Evolutionary conservation across 92 coral and sea anemone species (phyloP).

Genomic region (Epizoanthus fatuus): DNA sequence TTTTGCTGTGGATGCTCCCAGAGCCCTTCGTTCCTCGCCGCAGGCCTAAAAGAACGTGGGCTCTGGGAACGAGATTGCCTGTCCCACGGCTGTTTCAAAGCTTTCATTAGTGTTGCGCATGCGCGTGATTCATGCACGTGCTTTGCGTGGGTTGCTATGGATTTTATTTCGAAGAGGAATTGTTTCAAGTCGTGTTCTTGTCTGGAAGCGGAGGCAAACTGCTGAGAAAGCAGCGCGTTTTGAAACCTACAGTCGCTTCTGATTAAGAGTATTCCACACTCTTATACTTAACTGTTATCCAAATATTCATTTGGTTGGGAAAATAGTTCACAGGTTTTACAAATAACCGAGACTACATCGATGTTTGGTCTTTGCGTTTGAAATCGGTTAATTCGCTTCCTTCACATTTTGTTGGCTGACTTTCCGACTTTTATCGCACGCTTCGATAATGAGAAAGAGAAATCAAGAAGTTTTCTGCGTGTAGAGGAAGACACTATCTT

Average conservation of each 20-base stretch:
- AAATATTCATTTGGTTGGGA: neutral
- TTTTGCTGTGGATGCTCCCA: too few relatives aligned
- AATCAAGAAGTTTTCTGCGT: neutral
- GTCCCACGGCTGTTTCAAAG: neutral
- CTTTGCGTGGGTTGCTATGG: neutral
- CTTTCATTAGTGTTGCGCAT: neutral
- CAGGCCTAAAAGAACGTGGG: too few relatives aligned
- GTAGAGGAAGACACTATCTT: neutral
- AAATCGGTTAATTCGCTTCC: neutral
- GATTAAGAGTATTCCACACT: too few relatives aligned
- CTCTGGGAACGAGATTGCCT: too few relatives aligned
- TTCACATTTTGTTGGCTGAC: neutral
- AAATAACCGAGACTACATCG: neutral
- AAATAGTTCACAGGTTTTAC: neutral
- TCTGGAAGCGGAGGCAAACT: neutral
- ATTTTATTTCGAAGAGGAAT: neutral
- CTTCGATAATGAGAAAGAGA: neutral
- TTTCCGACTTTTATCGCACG: neutral
- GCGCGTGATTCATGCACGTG: neutral
- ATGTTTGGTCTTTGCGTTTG: neutral
- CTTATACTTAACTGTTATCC: neutral
- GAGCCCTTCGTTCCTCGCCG: too few relatives aligned
- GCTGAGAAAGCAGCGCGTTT: too few relatives aligned
- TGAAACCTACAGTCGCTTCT: too few relatives aligned
- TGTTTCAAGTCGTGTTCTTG: neutral